A percentile compares a stretch with the other conserved stretches of the same genome.
Evolutionary conservation across 2,797 vertebrate species (phyloP).

Genomic region (Danio tinwini): DNA sequence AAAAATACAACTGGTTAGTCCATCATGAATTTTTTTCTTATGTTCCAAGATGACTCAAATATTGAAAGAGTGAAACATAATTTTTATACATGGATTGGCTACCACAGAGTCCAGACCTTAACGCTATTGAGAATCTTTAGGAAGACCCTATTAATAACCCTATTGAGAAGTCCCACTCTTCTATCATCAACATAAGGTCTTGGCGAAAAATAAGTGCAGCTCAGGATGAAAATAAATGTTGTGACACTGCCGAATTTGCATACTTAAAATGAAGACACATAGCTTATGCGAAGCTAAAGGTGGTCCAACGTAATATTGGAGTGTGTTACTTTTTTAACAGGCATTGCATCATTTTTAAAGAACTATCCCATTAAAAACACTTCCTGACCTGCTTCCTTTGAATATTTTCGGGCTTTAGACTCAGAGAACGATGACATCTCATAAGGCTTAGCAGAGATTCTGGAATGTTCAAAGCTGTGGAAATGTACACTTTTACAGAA

Average conservation of each 20-base stretch:
- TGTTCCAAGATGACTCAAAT: too few relatives aligned
- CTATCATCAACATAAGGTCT: neutral
- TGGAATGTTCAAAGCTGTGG: slow-evolving; percentile 82
- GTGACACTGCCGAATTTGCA: too few relatives aligned
- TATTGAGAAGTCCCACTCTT: neutral
- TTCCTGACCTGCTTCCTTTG: slow-evolving; percentile 82
- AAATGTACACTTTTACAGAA: slow-evolving; percentile 93
- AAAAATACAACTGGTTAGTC: too few relatives aligned
- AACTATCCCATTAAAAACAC: neutral
- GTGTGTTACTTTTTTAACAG: too few relatives aligned
- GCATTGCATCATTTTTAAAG: neutral
- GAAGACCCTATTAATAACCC: too few relatives aligned
- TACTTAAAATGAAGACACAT: too few relatives aligned
- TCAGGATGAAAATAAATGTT: too few relatives aligned
- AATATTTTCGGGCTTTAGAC: slow-evolving; percentile 86
- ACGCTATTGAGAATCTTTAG: neutral
- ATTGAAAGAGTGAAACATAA: neutral
- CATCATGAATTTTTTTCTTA: too few relatives aligned
- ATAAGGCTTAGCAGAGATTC: slow-evolving; percentile 76
- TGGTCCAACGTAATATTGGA: too few relatives aligned
- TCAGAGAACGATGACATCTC: slow-evolving; percentile 94
- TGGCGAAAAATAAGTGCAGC: neutral
- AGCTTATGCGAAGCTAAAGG: too few relatives aligned
- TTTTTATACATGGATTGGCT: neutral
- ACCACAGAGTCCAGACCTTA: neutral